Evolutionary conservation across 1,140 invertebrate genomes (phyloP).

Genomic region (Cyclargus thomasi): DNA sequence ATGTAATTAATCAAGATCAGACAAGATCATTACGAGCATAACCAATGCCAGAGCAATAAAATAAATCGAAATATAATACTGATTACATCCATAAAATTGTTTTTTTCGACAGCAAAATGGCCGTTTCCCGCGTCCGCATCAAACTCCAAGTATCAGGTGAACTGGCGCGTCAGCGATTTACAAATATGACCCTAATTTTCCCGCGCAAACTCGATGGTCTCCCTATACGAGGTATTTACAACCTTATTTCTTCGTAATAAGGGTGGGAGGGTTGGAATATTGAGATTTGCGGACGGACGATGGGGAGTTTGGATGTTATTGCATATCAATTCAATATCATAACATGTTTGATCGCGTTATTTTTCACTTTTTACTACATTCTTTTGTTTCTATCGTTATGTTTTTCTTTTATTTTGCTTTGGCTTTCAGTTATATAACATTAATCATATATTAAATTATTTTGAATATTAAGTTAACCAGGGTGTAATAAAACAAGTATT

Average conservation of each 20-base stretch:
- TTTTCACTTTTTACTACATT: constrained; percentile 39
- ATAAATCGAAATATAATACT: neutral
- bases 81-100: constrained; percentile 1
- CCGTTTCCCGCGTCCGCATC: constrained; percentile 35
- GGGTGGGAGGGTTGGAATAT: neutral
- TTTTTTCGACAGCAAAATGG: neutral
- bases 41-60: neutral
- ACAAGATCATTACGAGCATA: neutral
- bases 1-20: neutral
- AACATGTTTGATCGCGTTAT: constrained; percentile 54
- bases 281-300: constrained; percentile 13
- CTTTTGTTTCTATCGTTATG: constrained; percentile 23
- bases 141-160: constrained; percentile 53
- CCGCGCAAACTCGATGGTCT: constrained; percentile 34
- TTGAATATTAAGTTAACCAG: too few species aligned
- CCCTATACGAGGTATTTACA: constrained; percentile 16
- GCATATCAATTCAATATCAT: constrained; percentile 61
- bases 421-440: neutral
- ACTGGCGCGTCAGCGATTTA: constrained; percentile 63
- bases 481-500: too few species aligned
- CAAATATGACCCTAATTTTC: constrained; percentile 55
- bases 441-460: too few species aligned
- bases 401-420: constrained; percentile 13
- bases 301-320: constrained; percentile 25
- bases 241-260: constrained; percentile 12